Percentiles rank a stretch among this genome's conserved stretches.
Conservation (phyloP, 2,888 invertebrate genomes). For the Yponomeuta sedellus region DNA sequence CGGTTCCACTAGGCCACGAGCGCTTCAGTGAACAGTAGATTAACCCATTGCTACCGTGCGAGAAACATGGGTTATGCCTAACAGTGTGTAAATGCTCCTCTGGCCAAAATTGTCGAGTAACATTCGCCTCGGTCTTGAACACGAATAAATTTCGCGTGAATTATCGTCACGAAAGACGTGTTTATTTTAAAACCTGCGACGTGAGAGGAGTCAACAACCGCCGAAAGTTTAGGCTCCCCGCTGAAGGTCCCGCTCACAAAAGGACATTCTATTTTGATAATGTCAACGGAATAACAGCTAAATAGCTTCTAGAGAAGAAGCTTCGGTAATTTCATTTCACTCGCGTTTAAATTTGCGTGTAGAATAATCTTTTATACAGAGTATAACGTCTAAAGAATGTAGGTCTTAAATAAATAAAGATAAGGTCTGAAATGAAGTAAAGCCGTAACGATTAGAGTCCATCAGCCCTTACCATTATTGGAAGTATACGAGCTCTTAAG, state of each 20-base stretch:
- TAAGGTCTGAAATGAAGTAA: background rate
- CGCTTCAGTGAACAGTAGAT: too few species aligned
- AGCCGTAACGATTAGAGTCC: background rate
- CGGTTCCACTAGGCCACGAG: too few species aligned
- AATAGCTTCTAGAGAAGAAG: background rate
- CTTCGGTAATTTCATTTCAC: background rate
- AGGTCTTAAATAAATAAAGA: background rate
- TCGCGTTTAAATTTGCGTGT: background rate
- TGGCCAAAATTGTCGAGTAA: background rate
- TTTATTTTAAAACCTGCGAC: conserved; percentile 35
- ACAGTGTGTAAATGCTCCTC: background rate
- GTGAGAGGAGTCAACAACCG: conserved; percentile 36
- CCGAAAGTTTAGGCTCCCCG: conserved; percentile 2
- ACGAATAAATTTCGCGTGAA: conserved; percentile 56
- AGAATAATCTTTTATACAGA: background rate
- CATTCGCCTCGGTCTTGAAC: conserved; percentile 26
- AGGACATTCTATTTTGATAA: conserved; percentile 16
- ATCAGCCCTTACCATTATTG: background rate
- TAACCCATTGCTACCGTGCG: too few species aligned
- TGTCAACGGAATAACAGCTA: background rate
- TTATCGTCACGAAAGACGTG: conserved; percentile 51
- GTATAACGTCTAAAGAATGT: background rate
- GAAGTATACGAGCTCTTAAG: background rate
- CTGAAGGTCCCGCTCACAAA: background rate
- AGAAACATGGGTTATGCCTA: background rate